Evolutionary conservation across 2,888 invertebrate species (phyloP), one percentile per base, ranked within the genome.

Genomic region (Sthenelais limicola): DNA sequence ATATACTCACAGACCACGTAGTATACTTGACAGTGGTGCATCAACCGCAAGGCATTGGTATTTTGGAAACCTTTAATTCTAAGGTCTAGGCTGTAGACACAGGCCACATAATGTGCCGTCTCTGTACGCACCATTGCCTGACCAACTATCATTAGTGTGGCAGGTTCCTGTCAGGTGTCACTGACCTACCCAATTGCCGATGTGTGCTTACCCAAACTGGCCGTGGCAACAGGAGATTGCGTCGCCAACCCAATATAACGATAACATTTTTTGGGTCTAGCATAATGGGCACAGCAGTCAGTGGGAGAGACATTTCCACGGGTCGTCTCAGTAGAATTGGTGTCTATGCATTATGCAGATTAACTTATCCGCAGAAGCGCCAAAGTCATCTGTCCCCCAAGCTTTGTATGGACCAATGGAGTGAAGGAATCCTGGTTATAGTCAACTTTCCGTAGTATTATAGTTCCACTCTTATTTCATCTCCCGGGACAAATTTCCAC

Each of bases 201-300:
- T 28, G 35, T 35, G 62, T 43, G 35, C 62, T 21, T 35, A 18
- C n/a, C 26, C 62, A 21, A 35, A 62, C 38, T 62, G 43, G 43
- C 62, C 62, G 24, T 38, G 62, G 62, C 38, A 62, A 62, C 62
- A 43, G 38, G 18, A 38, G 62, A 62, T 62, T 62, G 35, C 58
- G 21, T 21, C 7, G 58, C n/a, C 58, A 58, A 38, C 51, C n/a
- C n/a, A n/a, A n/a, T n/a, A n/a, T n/a, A n/a, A n/a, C n/a, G n/a
- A n/a, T n/a, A n/a, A n/a, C n/a, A n/a, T n/a, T n/a, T n/a, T n/a
- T n/a, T 7, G 51, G 51, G 21, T n/a, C 7, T n/a, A 12, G 33
- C 58, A 18, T 43, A 43, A 43, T 43, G 43, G 43, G 43, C 12
- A 43, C 43, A n/a, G n/a, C n/a, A n/a, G n/a, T n/a, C n/a, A n/a